A percentile compares a stretch with the other conserved stretches of the same genome.
phyloP scores from a whole-genome alignment of 2,797 vertebrate species.

The Sylvilagus floridanus region DNA sequence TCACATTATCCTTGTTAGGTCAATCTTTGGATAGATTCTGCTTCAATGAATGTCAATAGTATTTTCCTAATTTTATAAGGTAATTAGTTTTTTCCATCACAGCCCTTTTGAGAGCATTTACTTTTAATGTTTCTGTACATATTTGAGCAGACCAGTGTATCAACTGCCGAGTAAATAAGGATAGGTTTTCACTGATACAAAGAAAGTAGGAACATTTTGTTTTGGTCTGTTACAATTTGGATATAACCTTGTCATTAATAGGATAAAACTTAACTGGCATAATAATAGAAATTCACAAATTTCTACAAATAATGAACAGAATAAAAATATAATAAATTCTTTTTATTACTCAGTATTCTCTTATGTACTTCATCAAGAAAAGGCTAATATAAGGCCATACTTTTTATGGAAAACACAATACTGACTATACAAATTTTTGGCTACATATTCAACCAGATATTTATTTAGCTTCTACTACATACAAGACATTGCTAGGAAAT shows the following conservation, averaged over 20 bases:
- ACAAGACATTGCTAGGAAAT: neutral
- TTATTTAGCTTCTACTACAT: neutral
- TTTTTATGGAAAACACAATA: neutral
- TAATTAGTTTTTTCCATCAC: neutral
- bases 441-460: neutral
- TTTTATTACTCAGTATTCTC: neutral
- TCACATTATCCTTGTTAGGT: slow-evolving; percentile 7
- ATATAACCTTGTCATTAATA: neutral
- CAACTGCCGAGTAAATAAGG: neutral
- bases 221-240: neutral
- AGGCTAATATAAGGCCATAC: neutral
- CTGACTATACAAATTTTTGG: neutral
- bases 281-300: neutral
- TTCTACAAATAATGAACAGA: slow-evolving; percentile 1
- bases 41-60: neutral
- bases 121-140: neutral
- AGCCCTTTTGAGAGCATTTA: neutral
- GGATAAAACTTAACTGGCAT: neutral
- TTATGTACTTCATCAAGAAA: neutral
- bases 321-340: neutral
- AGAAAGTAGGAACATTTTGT: neutral
- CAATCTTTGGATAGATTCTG: neutral
- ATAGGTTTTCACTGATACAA: neutral
- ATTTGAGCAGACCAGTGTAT: neutral
- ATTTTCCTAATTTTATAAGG: neutral